Percentiles rank a stretch among this genome's conserved stretches.
phyloP scores from a whole-genome alignment of 2,888 invertebrate species.

The Iselma pallidipennis region DNA sequence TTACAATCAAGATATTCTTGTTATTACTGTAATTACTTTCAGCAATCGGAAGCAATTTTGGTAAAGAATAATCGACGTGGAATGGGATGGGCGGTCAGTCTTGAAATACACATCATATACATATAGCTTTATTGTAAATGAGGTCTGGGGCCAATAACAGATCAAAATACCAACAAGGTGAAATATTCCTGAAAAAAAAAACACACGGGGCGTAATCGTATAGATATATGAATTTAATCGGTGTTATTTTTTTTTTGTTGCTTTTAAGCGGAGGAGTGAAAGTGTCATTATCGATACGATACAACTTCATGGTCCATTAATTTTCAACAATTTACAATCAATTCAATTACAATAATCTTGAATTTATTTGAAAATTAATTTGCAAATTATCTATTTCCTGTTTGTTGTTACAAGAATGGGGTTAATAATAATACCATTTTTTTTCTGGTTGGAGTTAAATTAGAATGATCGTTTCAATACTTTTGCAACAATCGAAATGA shows the following conservation, averaged over 20 bases:
- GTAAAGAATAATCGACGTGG: background rate
- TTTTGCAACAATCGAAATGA: conserved; percentile 27
- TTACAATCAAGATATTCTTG: conserved; percentile 12
- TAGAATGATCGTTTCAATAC: background rate
- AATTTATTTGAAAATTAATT: background rate
- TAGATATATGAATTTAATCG: background rate
- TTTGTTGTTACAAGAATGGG: background rate
- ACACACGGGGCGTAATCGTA: background rate
- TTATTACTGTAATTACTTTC: conserved; percentile 21
- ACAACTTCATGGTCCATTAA: background rate
- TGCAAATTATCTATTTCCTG: background rate
- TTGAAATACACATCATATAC: too few relatives aligned
- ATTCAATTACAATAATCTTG: background rate
- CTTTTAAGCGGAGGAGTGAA: background rate
- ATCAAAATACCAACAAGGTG: background rate
- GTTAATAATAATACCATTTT: background rate
- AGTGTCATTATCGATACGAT: background rate
- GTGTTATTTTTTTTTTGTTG: background rate
- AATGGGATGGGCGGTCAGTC: background rate
- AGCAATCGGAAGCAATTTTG: conserved; percentile 25
- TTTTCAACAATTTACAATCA: background rate
- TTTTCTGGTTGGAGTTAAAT: too few relatives aligned
- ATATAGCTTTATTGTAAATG: background rate
- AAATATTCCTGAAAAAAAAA: background rate
- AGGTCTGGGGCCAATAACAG: background rate